Evolutionary conservation across 2,113 vertebrate genomes (phyloP), one percentile per base, ranked within the genome.

Genomic region (Macrotus californicus): DNA sequence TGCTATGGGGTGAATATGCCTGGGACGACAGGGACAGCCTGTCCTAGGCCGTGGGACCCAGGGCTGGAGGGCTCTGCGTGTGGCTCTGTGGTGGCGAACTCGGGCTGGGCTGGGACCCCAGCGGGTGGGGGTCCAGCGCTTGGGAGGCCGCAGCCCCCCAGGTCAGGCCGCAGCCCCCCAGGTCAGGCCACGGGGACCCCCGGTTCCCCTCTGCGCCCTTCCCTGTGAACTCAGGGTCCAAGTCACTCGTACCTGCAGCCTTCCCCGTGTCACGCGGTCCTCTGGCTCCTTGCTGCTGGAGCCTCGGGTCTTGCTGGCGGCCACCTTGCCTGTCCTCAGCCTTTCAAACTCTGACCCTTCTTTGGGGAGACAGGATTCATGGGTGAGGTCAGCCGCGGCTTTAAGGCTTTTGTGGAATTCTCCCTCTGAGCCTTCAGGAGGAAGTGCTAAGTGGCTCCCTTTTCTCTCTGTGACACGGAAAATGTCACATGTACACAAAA

Each of bases 261-360:
- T 3, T 1, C 18, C 70, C n/a, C 1, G 0, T 50, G 39, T 2
- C 0, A 0, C 13, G 26, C 0, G 0, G 16, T 41, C 52, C 39
- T 56, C 61, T 43, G 64, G 50, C 39, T 43, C 22, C 22, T 19
- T 6, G 18, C n/a, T 2, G 9, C 2, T 3, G 19, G 88, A 13
- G 52, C 41, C 61, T 72, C 36, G 0, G 3, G 5, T 14, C 36
- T 1, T 0, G 36, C 52, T 0, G 2, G 36, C 29, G 13, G 82
- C 43, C 82, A 54, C 41, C 88, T 43, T 3, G 18, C 61, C 69
- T 48, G 59, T 86, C 67, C 34, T 72, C 31, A 8, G 43, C 29
- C 36, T 64, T 79, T 43, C 16, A 36, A 64, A 34, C 50, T 16
- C 64, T 7, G 34, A 59, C 34, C 36, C 75, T 72, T 31, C 7